Conservation (phyloP, 2,888 invertebrate genomes). For the Perdita meconis region DNA sequence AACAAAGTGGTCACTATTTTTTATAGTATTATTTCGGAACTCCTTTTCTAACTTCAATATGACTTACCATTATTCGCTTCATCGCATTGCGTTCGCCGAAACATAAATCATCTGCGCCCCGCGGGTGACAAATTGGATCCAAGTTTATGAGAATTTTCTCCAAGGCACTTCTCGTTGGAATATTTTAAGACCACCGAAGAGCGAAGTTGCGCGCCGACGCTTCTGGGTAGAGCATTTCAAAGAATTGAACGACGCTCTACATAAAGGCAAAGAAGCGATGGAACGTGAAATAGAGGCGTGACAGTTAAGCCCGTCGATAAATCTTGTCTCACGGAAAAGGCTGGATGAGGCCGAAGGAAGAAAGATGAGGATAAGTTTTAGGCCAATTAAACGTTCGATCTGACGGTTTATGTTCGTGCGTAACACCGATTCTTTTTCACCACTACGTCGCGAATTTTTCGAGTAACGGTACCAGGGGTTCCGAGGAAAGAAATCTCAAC, state of each 20-base stretch:
- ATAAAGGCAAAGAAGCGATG: constrained; percentile 31
- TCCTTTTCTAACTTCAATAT: no score
- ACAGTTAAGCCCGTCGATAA: constrained; percentile 26
- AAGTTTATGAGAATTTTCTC: no score
- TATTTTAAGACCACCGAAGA: background rate
- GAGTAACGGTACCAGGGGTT: constrained; percentile 10
- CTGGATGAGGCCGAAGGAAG: no score
- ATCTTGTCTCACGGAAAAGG: constrained; percentile 18
- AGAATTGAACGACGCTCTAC: constrained; percentile 22
- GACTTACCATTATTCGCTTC: no score
- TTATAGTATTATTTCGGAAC: no score
- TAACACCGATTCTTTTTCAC: constrained; percentile 15
- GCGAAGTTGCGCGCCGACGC: background rate
- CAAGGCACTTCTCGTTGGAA: background rate
- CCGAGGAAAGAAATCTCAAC: constrained; percentile 11
- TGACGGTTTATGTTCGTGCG: background rate
- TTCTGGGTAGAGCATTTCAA: constrained; percentile 13
- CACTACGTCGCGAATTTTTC: constrained; percentile 26
- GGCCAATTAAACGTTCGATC: constrained; percentile 46
- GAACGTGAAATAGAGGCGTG: constrained; percentile 44
- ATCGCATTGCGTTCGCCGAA: no score
- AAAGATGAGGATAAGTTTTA: constrained; percentile 41
- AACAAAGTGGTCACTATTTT: no score
- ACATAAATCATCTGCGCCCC: no score
- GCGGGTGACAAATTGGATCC: no score